phyloP scores from a whole-genome alignment of 2,797 vertebrate species.

The Rhinophrynus dorsalis region DNA sequence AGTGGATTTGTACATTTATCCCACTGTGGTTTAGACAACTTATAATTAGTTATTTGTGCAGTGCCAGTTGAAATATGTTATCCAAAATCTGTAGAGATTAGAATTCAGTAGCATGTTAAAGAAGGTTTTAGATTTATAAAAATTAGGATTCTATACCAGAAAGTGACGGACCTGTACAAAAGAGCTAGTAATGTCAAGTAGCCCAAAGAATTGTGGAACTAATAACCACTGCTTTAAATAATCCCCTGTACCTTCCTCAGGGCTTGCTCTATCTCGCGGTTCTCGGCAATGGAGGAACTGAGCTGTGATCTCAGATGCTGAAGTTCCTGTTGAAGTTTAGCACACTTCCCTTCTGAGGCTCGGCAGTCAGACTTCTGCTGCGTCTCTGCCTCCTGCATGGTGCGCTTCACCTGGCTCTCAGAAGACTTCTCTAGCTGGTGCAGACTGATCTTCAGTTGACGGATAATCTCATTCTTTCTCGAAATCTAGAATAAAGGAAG shows the following conservation, averaged over 20 bases:
- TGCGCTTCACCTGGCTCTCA: constrained; percentile 56
- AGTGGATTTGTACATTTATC: too few species aligned
- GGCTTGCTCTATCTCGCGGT: constrained; percentile 65
- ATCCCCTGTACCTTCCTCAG: constrained; percentile 76
- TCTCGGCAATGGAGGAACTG: constrained; percentile 61
- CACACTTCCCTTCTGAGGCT: constrained; percentile 58
- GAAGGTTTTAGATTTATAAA: too few species aligned
- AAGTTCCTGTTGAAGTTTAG: constrained; percentile 66
- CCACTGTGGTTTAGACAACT: too few species aligned
- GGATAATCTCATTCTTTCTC: constrained; percentile 63
- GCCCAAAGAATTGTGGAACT: too few species aligned
- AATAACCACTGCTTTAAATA: too few species aligned
- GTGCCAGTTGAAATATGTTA: too few species aligned
- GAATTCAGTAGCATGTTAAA: too few species aligned
- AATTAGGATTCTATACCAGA: too few species aligned
- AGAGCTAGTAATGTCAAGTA: too few species aligned
- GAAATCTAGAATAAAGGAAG: constrained; percentile 65
- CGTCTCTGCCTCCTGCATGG: constrained; percentile 59
- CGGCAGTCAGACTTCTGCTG: constrained; percentile 61
- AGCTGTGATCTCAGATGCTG: constrained; percentile 63
- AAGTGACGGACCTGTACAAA: too few species aligned
- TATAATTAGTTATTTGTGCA: too few species aligned
- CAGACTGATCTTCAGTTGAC: constrained; percentile 66
- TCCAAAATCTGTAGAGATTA: too few species aligned
- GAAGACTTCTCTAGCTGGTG: constrained; percentile 59